Conservation (phyloP, 23 tunicate species). For the Botrylloides violaceus region DNA sequence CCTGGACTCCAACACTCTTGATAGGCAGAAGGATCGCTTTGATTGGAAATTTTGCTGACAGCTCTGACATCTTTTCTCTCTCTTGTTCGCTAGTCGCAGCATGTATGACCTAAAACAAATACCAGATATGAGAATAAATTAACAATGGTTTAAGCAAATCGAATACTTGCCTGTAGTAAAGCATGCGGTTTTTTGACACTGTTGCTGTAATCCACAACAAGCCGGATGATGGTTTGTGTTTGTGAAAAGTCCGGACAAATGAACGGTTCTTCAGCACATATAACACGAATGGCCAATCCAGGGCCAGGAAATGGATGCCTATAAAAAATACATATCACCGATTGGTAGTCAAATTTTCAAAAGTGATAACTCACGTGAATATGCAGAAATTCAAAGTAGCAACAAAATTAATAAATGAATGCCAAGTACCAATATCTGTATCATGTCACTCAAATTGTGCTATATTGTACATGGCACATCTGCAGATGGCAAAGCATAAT, state of each 20-base stretch:
- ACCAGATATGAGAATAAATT: background rate
- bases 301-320: slow-evolving; percentile 99
- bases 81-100: slow-evolving; percentile 70
- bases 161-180: slow-evolving; percentile 52
- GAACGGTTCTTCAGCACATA: slow-evolving; percentile 93
- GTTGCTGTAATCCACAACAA: slow-evolving; percentile 72
- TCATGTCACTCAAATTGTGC: no score
- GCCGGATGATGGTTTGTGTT: slow-evolving; percentile 82
- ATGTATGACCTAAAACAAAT: slow-evolving; percentile 52
- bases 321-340: no score
- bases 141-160: background rate
- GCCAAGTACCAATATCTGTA: no score
- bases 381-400: no score
- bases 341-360: no score
- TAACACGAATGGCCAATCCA: slow-evolving; percentile 94
- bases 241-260: slow-evolving; percentile 75
- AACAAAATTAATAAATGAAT: no score
- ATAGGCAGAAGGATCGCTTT: slow-evolving; percentile 91
- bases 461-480: no score
- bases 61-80: slow-evolving; percentile 48
- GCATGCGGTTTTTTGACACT: slow-evolving; percentile 83
- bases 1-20: slow-evolving; percentile 93
- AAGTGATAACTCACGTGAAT: no score
- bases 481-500: no score
- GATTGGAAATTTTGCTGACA: slow-evolving; percentile 68